These are phyloP conservation scores for Tapirus indicus DNA, from an alignment of 2,797 vertebrate genomes.

Conservation along the genomic window DNA sequence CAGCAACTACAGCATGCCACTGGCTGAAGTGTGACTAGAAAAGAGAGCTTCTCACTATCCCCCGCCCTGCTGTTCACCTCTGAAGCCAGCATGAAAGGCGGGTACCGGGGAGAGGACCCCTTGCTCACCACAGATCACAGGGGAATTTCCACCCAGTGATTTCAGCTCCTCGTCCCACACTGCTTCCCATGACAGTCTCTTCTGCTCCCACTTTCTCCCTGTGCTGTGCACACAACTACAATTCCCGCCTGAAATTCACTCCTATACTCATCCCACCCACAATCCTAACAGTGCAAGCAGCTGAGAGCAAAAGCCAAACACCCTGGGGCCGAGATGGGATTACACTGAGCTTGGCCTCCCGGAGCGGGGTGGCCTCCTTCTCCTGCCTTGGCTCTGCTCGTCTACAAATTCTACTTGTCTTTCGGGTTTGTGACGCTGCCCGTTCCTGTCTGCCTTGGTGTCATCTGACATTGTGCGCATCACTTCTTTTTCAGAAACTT, in stretches of 20 bases:
- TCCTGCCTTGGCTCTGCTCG: neutral
- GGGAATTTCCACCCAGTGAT: neutral
- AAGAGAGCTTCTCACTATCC: neutral
- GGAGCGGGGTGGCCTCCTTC: rapidly evolving
- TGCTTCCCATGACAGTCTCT: neutral
- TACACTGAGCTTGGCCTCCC: neutral
- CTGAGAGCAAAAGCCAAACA: neutral
- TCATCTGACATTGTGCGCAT: neutral
- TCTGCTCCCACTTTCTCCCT: neutral
- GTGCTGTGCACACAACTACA: neutral
- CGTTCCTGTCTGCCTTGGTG: neutral
- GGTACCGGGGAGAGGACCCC: neutral
- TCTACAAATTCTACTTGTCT: neutral
- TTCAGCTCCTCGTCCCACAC: neutral
- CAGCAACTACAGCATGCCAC: neutral
- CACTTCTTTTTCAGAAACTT: neutral
- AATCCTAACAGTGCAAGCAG: neutral
- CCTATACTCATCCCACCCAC: neutral
- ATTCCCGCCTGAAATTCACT: neutral
- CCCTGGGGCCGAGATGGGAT: neutral
- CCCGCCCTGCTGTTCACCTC: neutral
- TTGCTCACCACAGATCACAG: neutral
- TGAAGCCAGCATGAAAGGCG: neutral
- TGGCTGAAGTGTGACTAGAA: neutral
- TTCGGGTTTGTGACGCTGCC: neutral